Percentiles rank a stretch among this genome's conserved stretches.
Conservation (phyloP, 1,140 invertebrate genomes). For the Heliconius himera region DNA sequence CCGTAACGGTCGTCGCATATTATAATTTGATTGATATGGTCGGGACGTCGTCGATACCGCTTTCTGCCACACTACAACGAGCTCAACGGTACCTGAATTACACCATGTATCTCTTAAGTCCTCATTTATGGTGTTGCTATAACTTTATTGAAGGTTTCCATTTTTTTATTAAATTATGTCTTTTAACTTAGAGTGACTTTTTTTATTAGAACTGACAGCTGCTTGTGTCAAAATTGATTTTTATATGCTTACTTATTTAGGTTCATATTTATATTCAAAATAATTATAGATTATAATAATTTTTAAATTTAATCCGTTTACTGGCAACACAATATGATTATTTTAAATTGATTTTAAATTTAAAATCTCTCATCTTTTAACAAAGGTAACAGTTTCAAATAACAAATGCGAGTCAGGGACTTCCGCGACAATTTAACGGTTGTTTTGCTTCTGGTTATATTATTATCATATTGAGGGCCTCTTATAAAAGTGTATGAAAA, state of each 20-base stretch:
- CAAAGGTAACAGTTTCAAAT: slow-evolving; percentile 31
- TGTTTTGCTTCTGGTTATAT: slow-evolving; percentile 39
- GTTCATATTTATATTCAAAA: not conserved
- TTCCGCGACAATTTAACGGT: slow-evolving; percentile 69
- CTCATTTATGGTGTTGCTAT: slow-evolving; percentile 73
- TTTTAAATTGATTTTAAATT: not conserved
- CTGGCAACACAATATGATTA: not conserved
- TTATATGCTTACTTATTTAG: not conserved
- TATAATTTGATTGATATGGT: slow-evolving; percentile 79
- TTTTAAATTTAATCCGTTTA: not conserved
- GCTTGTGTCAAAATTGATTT: not conserved
- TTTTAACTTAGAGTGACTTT: not conserved
- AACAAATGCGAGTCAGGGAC: slow-evolving; percentile 66
- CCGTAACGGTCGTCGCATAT: slow-evolving; percentile 59
- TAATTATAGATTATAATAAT: slow-evolving; percentile 9
- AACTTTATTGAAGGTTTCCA: slow-evolving; percentile 51
- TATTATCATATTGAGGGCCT: slow-evolving; percentile 30
- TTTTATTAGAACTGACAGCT: not conserved
- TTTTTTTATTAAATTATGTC: not conserved
- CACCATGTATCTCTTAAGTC: slow-evolving; percentile 71
- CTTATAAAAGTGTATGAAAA: not conserved
- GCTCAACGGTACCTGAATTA: slow-evolving; percentile 76
- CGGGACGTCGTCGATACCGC: slow-evolving; percentile 69
- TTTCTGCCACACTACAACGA: slow-evolving; percentile 74
- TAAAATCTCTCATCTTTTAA: slow-evolving; percentile 39